Percentiles rank a stretch among this genome's conserved stretches.
Conservation (phyloP, 2,888 invertebrate genomes). For the Loripinus fragilis region DNA sequence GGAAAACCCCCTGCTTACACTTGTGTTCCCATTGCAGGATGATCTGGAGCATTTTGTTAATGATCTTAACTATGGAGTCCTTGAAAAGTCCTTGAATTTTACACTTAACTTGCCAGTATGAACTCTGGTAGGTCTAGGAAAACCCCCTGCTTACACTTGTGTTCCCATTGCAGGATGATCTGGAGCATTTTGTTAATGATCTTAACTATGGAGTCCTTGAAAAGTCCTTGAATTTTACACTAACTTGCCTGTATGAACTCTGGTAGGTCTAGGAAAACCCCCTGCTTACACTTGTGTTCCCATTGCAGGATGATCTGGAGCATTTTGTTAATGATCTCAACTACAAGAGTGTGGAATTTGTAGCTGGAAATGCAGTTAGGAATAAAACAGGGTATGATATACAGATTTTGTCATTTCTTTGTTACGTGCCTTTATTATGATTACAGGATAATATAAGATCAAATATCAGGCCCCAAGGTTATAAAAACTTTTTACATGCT, state of each 20-base stretch:
- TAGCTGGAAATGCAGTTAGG: neutral
- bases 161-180: neutral
- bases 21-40: neutral
- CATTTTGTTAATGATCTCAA: neutral
- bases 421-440: no score
- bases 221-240: no score
- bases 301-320: neutral
- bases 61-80: neutral
- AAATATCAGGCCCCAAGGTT: no score
- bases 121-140: no score
- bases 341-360: neutral
- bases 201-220: neutral
- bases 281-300: neutral
- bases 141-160: neutral
- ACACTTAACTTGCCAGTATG: no score
- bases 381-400: neutral
- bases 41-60: slow-evolving; percentile 2
- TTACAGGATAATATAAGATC: no score
- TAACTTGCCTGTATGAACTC: no score
- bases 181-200: slow-evolving; percentile 1
- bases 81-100: no score
- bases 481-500: no score
- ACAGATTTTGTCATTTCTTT: no score
- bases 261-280: no score
- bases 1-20: no score